Percentiles rank a stretch among this genome's conserved stretches.
Evolutionary conservation across 2,797 vertebrate genomes (phyloP).

Genomic region (Tinamus major): DNA sequence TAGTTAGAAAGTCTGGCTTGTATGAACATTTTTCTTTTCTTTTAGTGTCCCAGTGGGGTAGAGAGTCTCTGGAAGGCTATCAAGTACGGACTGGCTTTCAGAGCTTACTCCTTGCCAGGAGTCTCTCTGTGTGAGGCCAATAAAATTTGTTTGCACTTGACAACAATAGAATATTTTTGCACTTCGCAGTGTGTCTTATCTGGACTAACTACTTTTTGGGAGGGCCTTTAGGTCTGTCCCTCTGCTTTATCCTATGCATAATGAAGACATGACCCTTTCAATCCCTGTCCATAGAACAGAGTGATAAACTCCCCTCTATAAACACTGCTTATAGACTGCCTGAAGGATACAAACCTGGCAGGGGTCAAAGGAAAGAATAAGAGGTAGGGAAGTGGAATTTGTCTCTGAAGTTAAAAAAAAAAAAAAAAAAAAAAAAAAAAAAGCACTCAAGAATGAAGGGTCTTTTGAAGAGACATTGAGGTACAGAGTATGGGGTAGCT

Average conservation of each 20-base stretch:
- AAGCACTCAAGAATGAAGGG: background rate
- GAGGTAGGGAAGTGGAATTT: background rate
- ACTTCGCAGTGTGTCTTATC: background rate
- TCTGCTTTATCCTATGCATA: conserved; percentile 4
- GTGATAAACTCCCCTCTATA: background rate
- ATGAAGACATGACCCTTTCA: conserved; percentile 15
- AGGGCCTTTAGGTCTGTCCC: conserved; percentile 6
- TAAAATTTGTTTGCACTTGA: conserved; percentile 66
- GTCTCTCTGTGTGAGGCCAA: conserved; percentile 55
- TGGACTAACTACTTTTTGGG: conserved; percentile 35
- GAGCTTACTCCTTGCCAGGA: conserved; percentile 57
- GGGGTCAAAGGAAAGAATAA: background rate
- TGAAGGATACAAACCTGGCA: background rate
- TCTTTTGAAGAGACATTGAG: background rate
- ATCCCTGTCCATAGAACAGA: background rate
- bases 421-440: background rate
- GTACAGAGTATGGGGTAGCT: background rate
- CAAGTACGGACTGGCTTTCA: conserved; percentile 35
- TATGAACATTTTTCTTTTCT: conserved; percentile 23
- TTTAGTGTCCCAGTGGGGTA: conserved; percentile 43
- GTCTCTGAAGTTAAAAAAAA: background rate
- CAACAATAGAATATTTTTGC: conserved; percentile 62
- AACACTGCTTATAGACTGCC: background rate
- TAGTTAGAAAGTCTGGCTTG: conserved; percentile 40
- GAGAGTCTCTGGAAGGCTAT: conserved; percentile 46